Base-by-base conservation (phyloP, 2,888 invertebrate genomes). In the Smittia sp. region DNA sequence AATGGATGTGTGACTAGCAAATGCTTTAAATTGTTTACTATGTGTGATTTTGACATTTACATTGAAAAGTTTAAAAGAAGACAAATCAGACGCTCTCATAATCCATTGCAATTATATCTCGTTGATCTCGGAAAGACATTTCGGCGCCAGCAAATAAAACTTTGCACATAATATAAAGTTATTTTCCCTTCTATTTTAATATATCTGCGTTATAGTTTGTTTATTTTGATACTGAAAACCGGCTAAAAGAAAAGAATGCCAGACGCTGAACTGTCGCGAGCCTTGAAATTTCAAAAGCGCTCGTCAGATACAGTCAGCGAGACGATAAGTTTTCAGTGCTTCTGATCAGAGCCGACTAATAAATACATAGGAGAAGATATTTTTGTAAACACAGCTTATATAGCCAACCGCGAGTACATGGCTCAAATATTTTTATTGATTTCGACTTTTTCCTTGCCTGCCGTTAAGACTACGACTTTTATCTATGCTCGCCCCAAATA, bases 71-170 rank as follows among this genome's bases (percentile, higher is more conserved):
- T n/a, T n/a, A n/a, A n/a, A 58, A 18, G 15, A 15, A 46, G 46
- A 46, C 2, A 46, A 11, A 46, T 58, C n/a, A 22, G n/a, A 18
- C 22, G 58, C 7, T 3, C 18, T 18, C 22, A 22, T 18, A 22
- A 27, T 69, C 52, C 20, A 18, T 69, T 69, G 39, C 24, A 22
- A 41, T 69, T 54, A 54, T 54, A 32, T 20, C 62, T 58, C 46
- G 58, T 46, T 39, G 62, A 58, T 72, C 58, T 72, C 24, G n/a
- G 24, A 69, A 72, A 72, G 72, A 72, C 72, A 72, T 72, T 72
- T 72, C 52, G 72, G 72, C 72, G 72, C 72, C 72, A 24, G n/a
- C 62, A 72, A 25, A 54, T 27, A 18, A 69, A 54, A 69, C 27
- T 25, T 11, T 25, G 24, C 32, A 70, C 27, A 72, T 72, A 72